Evolutionary conservation across 2,797 vertebrate genomes (phyloP), one percentile per base, ranked within the genome.

Genomic region (Luscinia luscinia): DNA sequence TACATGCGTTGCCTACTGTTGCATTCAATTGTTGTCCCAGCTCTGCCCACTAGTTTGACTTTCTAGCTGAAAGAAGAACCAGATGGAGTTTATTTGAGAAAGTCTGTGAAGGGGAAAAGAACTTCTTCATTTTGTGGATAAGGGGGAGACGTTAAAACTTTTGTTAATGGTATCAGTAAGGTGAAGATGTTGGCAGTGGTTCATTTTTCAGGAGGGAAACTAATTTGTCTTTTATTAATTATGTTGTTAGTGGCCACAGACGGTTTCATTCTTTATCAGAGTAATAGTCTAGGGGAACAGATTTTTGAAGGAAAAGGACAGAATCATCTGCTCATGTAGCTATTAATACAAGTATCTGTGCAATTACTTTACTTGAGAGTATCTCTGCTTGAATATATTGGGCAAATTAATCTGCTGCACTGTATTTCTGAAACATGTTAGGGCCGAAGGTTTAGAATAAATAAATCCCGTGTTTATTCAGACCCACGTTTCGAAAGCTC

Each of bases 331-430:
- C 87, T 97, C 89, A 61, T 97, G 95, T 96, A 95, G 86, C 77
- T 96, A 95, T 95, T 97, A 97, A 97, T 96, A 97, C 92, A 97
- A 94, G 89, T 96, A 78, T 52, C 92, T 75, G 61, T 96, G 76
- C 94, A 97, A 97, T 92, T 96, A 91, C 90, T 97, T 96, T 87
- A 68, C 91, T 95, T 93, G 84, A 97, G 82, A 96, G 88, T 91
- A 83, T 95, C 88, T 93, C 85, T 95, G 90, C 94, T 96, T 87
- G 88, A 92, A 95, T 97, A 96, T 89, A 93, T 96, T 92, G 90
- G 89, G 48, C 55, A 93, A 94, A 94, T 94, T 86, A 95, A 76
- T 92, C 63, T 84, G 62, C 49, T 91, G 52, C 51, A 78, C 58
- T 69, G 63, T 69, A 72, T 90, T 85, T 93, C 76, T 91, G 73